Base-by-base conservation (phyloP, 2,888 invertebrate species). In the Folsomia candida region DNA sequence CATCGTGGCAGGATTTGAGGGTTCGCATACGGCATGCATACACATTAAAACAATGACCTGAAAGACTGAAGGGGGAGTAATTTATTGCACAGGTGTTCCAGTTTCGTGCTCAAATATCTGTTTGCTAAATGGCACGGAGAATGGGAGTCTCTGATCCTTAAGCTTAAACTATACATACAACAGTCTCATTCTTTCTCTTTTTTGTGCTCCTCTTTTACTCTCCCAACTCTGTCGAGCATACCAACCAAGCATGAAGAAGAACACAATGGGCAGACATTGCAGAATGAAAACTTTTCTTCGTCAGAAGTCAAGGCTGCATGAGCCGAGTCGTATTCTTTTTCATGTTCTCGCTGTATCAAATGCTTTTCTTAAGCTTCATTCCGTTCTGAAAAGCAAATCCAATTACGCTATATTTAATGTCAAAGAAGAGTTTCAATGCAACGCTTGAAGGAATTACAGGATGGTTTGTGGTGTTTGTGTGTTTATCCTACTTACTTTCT, bases 331-430 rank as follows among this genome's bases (percentile, higher is more conserved):
- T 37, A 37, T 14, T 37, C 37, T 37, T 37, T 37, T 14, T 9
- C 37, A 9, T 4, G 37, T 37, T 37, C n/a, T n/a, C n/a, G n/a
- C n/a, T n/a, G n/a, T n/a, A n/a, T n/a, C n/a, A n/a, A n/a, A n/a
- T n/a, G n/a, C n/a, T n/a, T n/a, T n/a, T n/a, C n/a, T n/a, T n/a
- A n/a, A n/a, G 37, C 6, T 37, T 37, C 37, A 37, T 37, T 37
- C 37, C 37, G 37, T 37, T 59, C 59, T 59, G 25, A 59, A 59
- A 59, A 26, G 25, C 24, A 59, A 59, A 59, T 59, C 59, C 59
- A 59, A 59, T 59, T 59, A 59, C 59, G 25, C 22, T 25, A 25
- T 11, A 25, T 57, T 11, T 25, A 59, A 11, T 24, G 59, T 59
- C 59, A 59, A 14, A 59, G 26, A 25, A 59, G 24, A 14, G 37